Conservation (phyloP, 2,797 vertebrate species). For the Microchirus variegatus region DNA sequence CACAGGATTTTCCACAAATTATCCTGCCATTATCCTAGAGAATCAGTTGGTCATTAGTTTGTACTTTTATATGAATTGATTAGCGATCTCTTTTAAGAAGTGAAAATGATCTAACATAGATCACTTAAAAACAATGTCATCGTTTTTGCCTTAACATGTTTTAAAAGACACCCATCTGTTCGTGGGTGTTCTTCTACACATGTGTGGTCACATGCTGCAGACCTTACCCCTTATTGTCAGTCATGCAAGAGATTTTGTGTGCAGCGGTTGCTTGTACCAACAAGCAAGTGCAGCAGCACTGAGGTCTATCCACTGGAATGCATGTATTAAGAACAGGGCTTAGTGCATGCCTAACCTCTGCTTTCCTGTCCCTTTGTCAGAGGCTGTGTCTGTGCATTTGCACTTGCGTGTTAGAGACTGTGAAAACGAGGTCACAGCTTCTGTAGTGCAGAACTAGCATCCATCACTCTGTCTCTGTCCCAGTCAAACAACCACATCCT, state of each 20-base stretch:
- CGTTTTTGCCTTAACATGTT: no score
- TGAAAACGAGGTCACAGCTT: constrained; percentile 78
- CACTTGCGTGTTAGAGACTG: constrained; percentile 33
- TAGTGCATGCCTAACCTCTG: constrained; percentile 75
- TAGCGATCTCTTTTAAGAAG: no score
- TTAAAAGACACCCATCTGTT: not conserved
- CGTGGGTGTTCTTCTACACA: constrained; percentile 10
- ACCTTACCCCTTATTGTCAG: constrained; percentile 37
- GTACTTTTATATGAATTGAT: not conserved
- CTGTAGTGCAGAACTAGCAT: constrained; percentile 57
- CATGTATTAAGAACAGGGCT: constrained; percentile 75
- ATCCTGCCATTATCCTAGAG: not conserved
- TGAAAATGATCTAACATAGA: no score
- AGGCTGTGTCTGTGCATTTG: constrained; percentile 31
- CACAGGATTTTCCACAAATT: not conserved
- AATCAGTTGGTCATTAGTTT: not conserved
- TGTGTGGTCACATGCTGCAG: constrained; percentile 15
- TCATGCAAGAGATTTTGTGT: constrained; percentile 52
- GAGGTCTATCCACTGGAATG: constrained; percentile 75
- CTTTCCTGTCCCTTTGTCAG: constrained; percentile 71
- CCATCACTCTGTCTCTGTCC: constrained; percentile 34
- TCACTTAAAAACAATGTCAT: no score
- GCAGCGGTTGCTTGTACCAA: constrained; percentile 72
- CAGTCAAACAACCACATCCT: constrained; percentile 15
- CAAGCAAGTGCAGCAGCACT: constrained; percentile 67